phyloP scores from a whole-genome alignment of 2,888 invertebrate genomes.

The Boloria euphrosyne region DNA sequence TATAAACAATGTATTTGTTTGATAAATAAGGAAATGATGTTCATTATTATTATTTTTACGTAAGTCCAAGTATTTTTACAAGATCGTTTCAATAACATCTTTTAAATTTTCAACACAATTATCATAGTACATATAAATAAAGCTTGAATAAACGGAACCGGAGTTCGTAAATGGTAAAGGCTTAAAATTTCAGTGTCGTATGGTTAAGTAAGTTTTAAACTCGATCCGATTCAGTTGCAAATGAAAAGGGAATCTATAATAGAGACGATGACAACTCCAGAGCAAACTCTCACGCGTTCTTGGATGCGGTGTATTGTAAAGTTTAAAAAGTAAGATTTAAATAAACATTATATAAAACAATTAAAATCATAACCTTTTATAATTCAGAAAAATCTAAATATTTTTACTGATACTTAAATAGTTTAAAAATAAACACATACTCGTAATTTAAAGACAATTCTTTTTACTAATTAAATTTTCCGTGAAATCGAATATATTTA shows the following conservation, averaged over 20 bases:
- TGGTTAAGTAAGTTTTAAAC: conserved; percentile 12
- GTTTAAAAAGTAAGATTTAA: background rate
- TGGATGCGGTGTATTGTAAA: conserved; percentile 46
- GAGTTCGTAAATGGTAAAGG: background rate
- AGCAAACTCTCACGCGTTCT: conserved; percentile 18
- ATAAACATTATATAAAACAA: background rate
- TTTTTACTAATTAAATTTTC: conserved; percentile 15
- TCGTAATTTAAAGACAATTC: background rate
- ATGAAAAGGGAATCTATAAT: conserved; percentile 71
- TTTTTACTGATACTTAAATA: too few relatives aligned
- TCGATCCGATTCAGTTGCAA: conserved; percentile 52
- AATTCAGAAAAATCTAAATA: too few relatives aligned
- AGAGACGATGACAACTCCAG: conserved; percentile 42
- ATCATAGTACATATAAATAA: too few relatives aligned
- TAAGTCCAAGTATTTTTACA: too few relatives aligned
- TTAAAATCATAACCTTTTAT: background rate
- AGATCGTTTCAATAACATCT: too few relatives aligned
- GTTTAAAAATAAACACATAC: too few relatives aligned
- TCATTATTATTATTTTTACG: too few relatives aligned
- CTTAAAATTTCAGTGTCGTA: conserved; percentile 14
- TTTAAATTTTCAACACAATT: too few relatives aligned
- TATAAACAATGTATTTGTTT: too few relatives aligned
- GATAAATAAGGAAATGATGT: too few relatives aligned
- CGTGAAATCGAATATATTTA: conserved; percentile 5
- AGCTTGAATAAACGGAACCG: too few relatives aligned